Base-by-base conservation (phyloP, 53 echinoderm and acorn worm genomes). In the Arbacia lixula region DNA sequence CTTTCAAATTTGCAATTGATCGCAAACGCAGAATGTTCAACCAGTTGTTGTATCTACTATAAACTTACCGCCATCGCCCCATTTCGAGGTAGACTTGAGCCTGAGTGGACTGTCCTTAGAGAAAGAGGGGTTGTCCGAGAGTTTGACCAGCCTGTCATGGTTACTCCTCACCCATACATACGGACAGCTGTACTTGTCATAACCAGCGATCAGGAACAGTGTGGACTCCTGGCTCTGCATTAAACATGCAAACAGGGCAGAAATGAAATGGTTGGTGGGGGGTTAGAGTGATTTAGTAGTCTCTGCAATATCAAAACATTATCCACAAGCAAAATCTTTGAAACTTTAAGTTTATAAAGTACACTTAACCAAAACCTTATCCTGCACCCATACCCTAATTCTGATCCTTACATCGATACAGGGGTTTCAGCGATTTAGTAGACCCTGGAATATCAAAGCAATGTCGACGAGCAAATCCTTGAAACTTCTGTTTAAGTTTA, bases 131-230 rank as follows among this genome's bases (percentile, higher is more conserved):
- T 88, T 87, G 41, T 92, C 89, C 28, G 71, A 86, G 34, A 87
- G 50, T 62, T 86, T 95, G 25, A 95, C 85, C 12, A 95, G 87
- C 68, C 95, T 89, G 20, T 89, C 89, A 85, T 95, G 95, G 83
- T 95, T 95, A 21, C 87, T 91, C 35, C 95, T 71, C 17, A 95
- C 95, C 95, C 95, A 95, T 8, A 95, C 95, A 60, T 95, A 95
- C 5, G 95, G 95, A 66, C 95, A 95, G 43, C 84, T 85, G 50
- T 95, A 95, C 57, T 87, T 86, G 66, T 89, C 92, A 63, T 95
- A 95, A 9, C 92, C 95, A 81, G 95, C 95, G 53, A 95, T 56
- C 16, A 95, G 86, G 60, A 95, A 95, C 83, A 95, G 62, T 9
- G 95, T 95, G 14, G 85, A 89, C 41, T 86, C 80, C 29, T 87